Conservation (phyloP, 2,113 vertebrate species). For the Oceanodroma tethys region DNA sequence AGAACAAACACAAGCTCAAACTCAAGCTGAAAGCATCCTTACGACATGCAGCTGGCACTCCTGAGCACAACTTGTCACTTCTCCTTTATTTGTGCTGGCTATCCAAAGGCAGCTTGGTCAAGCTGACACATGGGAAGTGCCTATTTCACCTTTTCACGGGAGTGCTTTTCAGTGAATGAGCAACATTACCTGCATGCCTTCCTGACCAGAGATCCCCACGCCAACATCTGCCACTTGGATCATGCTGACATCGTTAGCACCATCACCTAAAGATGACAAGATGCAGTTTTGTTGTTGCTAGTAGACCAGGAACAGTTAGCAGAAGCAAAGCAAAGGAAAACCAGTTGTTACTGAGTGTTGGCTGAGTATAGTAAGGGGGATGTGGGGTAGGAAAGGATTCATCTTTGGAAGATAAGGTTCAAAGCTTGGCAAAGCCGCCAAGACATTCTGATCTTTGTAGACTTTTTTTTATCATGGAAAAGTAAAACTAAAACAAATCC, state of each 20-base stretch:
- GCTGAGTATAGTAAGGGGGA: background rate
- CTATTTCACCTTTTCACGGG: background rate
- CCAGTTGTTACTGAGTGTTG: background rate
- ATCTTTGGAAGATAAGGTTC: background rate
- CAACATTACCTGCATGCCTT: conserved; percentile 94
- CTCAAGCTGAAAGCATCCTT: background rate
- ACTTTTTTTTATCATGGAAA: background rate
- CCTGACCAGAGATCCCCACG: conserved; percentile 96
- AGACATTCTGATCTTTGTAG: background rate
- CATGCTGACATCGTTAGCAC: conserved; percentile 99
- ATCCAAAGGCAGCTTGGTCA: background rate
- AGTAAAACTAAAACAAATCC: background rate
- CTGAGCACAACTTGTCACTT: background rate
- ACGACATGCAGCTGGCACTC: background rate
- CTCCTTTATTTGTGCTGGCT: background rate
- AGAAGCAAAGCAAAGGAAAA: background rate
- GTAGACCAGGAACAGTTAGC: background rate
- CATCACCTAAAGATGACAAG: conserved; percentile 83
- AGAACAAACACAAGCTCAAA: background rate
- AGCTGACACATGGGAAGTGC: background rate
- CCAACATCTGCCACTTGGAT: conserved; percentile 98
- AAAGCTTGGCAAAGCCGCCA: background rate
- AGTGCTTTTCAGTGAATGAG: background rate
- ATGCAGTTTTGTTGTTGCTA: background rate
- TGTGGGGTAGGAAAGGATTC: background rate